These are phyloP conservation scores for Formicarius rufipectus DNA, from an alignment of 2,113 vertebrate species.

Conservation along the genomic window DNA sequence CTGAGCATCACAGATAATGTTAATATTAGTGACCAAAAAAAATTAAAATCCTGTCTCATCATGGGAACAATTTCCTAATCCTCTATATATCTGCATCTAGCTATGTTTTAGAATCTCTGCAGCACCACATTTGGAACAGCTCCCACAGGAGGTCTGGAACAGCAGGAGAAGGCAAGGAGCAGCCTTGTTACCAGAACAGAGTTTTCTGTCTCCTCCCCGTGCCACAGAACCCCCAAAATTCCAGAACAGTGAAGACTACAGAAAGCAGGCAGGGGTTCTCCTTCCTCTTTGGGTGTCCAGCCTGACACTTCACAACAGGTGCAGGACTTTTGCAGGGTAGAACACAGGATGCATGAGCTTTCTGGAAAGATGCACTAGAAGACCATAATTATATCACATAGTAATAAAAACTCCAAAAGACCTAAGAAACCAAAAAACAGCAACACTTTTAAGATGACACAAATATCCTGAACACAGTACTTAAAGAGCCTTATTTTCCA, in stretches of 20 bases:
- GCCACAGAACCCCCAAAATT: neutral
- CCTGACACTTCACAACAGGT: accelerated
- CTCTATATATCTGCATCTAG: neutral
- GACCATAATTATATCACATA: neutral
- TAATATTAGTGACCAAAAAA: neutral
- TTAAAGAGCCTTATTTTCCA: neutral
- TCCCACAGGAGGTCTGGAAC: neutral
- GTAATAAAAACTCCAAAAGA: neutral
- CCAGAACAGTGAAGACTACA: neutral
- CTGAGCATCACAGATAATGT: neutral
- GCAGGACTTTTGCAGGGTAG: neutral
- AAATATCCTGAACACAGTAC: accelerated
- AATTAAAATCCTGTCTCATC: accelerated
- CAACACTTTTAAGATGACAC: neutral
- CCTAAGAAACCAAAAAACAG: neutral
- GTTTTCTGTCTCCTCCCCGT: neutral
- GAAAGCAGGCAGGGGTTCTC: neutral
- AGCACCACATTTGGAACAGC: slow-evolving; percentile 35
- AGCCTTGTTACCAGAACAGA: neutral
- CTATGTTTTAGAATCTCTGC: neutral
- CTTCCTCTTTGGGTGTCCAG: neutral
- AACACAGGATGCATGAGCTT: neutral
- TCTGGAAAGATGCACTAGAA: neutral
- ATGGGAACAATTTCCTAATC: neutral
- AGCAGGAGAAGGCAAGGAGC: neutral